Evolutionary conservation across 1,140 invertebrate species (phyloP), one percentile per base, ranked within the genome.

Genomic region (Monochamus saltuarius): DNA sequence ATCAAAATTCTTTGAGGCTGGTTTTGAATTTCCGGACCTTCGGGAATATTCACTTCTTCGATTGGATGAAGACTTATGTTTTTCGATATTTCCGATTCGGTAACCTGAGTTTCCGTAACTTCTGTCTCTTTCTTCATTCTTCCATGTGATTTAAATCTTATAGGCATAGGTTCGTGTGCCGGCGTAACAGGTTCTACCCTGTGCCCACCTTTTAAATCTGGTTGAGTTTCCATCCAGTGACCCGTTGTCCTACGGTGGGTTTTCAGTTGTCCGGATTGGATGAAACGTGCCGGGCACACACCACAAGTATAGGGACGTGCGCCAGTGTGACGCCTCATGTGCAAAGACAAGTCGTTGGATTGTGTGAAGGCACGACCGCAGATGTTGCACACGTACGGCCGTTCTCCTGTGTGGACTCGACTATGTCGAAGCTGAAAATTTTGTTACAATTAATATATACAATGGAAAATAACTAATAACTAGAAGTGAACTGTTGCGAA

Each of bases 371-470:
- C 73, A 10, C 78, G 66, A 11, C 74, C 71, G 51, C 78, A 79
- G 19, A 76, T 68, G 38, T 76, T 74, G 50, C 82, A 83, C 14
- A 71, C 62, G 58, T 76, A 82, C 0, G 76, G 78, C 29, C 74
- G 77, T 70, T 82, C 79, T 13, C 76, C 82, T 73, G 78, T 72
- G 58, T 77, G 75, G 2, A 77, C 75, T 45, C 75, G 56, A 16
- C 73, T 76, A 59, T 77, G 75, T 34, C 75, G 49, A 19, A 77
- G 57, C 75, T 76, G 51, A 45, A 72, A 59, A 42, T 16, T 13
- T 53, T 11, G 4, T 39, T 22, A 9, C 14, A 49, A 29, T 49
- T 7, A 39, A 10, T 39, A 38, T 47, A 7, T n/a, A n/a, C 7
- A 13, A n/a, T n/a, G n/a, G n/a, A n/a, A n/a, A n/a, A n/a, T n/a